phyloP scores from a whole-genome alignment of 2,797 vertebrate species.

The Schizopygopsis malacanthus region DNA sequence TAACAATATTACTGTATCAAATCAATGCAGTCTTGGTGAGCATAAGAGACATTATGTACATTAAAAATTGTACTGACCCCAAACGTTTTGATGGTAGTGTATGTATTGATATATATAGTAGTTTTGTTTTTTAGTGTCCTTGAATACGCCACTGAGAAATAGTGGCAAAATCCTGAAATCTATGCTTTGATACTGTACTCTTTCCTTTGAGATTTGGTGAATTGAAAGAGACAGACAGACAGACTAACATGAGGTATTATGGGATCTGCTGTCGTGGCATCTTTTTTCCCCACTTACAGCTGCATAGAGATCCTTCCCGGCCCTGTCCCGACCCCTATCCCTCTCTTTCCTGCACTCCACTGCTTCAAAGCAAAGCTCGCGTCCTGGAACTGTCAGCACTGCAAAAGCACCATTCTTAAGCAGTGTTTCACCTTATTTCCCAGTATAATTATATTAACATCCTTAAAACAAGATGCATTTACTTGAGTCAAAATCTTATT shows the following conservation, averaged over 20 bases:
- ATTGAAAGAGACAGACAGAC: constrained; percentile 51
- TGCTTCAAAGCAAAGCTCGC: constrained; percentile 69
- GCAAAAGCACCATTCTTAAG: background rate
- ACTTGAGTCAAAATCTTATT: background rate
- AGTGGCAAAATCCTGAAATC: background rate
- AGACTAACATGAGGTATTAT: constrained; percentile 33
- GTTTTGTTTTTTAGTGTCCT: too few relatives aligned
- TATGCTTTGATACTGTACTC: background rate
- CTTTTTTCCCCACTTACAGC: constrained; percentile 70
- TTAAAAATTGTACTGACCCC: background rate
- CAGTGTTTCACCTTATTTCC: background rate
- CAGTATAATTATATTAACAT: background rate
- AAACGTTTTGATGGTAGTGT: background rate
- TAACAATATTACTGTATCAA: background rate
- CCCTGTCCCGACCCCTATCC: constrained; percentile 58
- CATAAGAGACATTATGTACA: background rate
- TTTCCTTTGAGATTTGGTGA: constrained; percentile 17
- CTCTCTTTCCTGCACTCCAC: constrained; percentile 58
- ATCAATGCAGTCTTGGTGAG: background rate
- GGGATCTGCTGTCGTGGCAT: constrained; percentile 56
- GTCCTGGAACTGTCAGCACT: constrained; percentile 56
- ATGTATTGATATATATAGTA: background rate
- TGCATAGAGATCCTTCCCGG: constrained; percentile 55
- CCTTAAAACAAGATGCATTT: background rate
- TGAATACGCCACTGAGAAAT: background rate